Evolutionary conservation across 53 echinoderm and acorn worm species (phyloP), one percentile per base, ranked within the genome.

Genomic region (Mesocentrotus franciscanus): DNA sequence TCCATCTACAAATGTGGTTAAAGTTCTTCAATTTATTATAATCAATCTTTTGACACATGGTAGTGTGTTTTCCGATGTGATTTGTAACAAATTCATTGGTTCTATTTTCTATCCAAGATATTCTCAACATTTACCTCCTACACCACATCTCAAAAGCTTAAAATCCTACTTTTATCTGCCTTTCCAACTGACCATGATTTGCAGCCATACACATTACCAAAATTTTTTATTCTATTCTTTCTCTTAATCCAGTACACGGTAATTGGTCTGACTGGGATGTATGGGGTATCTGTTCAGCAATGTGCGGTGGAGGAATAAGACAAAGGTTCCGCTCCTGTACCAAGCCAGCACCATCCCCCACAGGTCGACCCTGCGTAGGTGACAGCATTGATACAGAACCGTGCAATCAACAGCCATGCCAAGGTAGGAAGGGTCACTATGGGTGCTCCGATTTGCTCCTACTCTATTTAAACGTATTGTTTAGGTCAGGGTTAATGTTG

Each of bases 181-280:
- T 4, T 49, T 49, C 49, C 49, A 49, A 2, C 49, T 49, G 49
- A 49, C 49, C 6, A 49, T 49, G 2, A 5, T 49, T 17, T 61
- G 0, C 1, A 5, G 24, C 26, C 6, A 60, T 60, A 13, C 15
- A 60, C 1, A 6, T 68, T 49, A 24, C 0, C 8, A 24, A 22
- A 68, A 1, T 26, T 26, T 6, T 22, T 24, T 74, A 32, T 11
- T 29, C 9, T 12, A 10, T 49, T 81, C 18, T 81, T 81, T 81
- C 15, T 4, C 35, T 81, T 10, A 42, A 16, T 33, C 10, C 71
- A 99, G 99, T 99, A 34, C 94, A 98, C 93, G 99, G 99, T 90
- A 91, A 85, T 16, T 99, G 99, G 99, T 97, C 97, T 1, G 92
- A 92, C 18, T 99, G 99, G 99, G 97, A 95, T 16, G 87, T 93